Base-by-base conservation (phyloP, 2,797 vertebrate genomes). In the Danio tinwini region DNA sequence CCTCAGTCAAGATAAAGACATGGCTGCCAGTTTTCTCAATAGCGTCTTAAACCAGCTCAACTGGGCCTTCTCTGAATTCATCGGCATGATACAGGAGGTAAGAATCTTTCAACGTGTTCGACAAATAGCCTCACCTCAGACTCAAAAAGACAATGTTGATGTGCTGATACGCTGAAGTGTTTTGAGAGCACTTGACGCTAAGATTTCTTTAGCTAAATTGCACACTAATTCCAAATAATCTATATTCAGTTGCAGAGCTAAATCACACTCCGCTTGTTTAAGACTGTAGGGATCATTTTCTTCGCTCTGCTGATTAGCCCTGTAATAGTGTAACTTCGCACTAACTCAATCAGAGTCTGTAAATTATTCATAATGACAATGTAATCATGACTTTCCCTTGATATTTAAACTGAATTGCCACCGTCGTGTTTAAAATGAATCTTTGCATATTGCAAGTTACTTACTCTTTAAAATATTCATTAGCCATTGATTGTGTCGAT, bases 81-180 rank as follows among this genome's bases (percentile, higher is more conserved):
- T 99, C 0, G 98, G 98, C 86, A 99, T 99, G 98, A 99, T 99
- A 85, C 98, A 99, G 86, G 98, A 99, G 97, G 97, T 98, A 76
- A 93, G 93, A 29, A 10, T 9, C 45, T 13, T 49, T 9, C 47
- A 29, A 47, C 16, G 13, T 39, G 29, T 39, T 2, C 52, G 6
- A 17, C 16, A n/a, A 52, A 52, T 9, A 17, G 13, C 16, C 12
- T 6, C 14, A 37, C 21, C 14, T 21, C 5, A 7, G 17, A 52
- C 6, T 17, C 29, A 37, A 13, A 6, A 9, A 39, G 47, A 69
- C n/a, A 29, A 29, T 29, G 47, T 9, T 10, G 21, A n/a, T 4
- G 3, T n/a, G 9, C 39, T 10, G 11, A 53, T 29, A 49, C 47
- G 12, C 16, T 52, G 21, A 52, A 52, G n/a, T 7, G 5, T 68